Percentiles rank a stretch among this genome's conserved stretches.
Evolutionary conservation across 1,140 invertebrate genomes (phyloP).

Genomic region (Globodera rostochiensis): DNA sequence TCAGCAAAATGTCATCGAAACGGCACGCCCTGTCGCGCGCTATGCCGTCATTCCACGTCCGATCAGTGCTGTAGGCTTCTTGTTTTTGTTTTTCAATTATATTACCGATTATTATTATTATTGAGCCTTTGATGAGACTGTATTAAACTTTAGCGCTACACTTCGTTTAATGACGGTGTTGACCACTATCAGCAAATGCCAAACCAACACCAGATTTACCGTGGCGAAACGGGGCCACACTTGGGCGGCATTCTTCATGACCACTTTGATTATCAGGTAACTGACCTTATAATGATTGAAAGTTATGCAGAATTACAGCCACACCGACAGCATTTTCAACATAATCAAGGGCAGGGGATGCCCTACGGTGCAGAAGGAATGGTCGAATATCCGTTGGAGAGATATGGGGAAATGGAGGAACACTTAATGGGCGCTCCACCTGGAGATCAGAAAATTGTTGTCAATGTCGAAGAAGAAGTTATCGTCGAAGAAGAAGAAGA

Average conservation of each 20-base stretch:
- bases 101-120: no score
- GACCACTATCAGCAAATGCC: neutral
- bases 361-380: neutral
- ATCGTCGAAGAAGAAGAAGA: neutral
- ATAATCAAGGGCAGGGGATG: neutral
- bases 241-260: neutral
- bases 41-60: constrained; percentile 33
- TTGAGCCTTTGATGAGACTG: no score
- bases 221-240: neutral
- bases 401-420: neutral
- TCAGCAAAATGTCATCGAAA: neutral
- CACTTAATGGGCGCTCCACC: neutral
- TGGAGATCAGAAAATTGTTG: constrained; percentile 2
- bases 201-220: neutral
- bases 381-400: neutral
- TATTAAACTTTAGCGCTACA: neutral
- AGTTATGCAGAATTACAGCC: neutral
- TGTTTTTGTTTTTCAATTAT: neutral
- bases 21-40: constrained; percentile 17
- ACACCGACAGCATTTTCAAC: neutral
- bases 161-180: neutral
- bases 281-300: neutral
- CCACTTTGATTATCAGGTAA: neutral
- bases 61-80: constrained; percentile 8
- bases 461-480: neutral